Conservation (phyloP, 2,113 vertebrate genomes). For the Xiphophorus couchianus region DNA sequence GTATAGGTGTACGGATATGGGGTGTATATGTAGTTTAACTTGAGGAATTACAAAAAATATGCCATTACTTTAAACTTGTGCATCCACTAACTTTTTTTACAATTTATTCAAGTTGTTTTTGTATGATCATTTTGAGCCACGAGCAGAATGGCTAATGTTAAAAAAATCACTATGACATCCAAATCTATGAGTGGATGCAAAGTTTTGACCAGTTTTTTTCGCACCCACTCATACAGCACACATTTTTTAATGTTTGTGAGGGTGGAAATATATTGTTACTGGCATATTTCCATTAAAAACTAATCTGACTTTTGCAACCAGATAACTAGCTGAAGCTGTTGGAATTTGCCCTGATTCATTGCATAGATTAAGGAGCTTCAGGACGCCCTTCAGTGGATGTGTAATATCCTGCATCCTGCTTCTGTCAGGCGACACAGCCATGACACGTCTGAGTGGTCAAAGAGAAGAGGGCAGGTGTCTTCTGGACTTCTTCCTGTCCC, state of each 20-base stretch:
- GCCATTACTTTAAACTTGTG: too few relatives aligned
- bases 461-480: conserved; percentile 76
- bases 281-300: neutral
- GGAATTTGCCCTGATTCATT: conserved; percentile 20
- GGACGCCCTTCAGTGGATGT: conserved; percentile 64
- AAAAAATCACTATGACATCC: neutral
- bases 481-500: conserved; percentile 20
- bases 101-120: too few relatives aligned
- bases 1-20: too few relatives aligned
- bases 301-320: conserved; percentile 16
- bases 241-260: neutral
- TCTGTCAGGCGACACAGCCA: conserved; percentile 51
- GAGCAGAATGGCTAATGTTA: neutral
- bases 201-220: neutral
- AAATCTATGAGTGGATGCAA: neutral
- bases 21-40: too few relatives aligned
- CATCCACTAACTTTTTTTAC: too few relatives aligned
- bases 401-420: conserved; percentile 73
- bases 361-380: conserved; percentile 43
- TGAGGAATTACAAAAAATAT: too few relatives aligned
- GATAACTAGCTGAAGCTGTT: conserved; percentile 22
- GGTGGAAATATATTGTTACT: neutral
- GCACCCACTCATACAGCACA: too few relatives aligned
- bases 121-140: too few relatives aligned
- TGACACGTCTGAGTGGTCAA: conserved; percentile 67